Evolutionary conservation across 35 echinoderm and acorn worm genomes (phyloP).

Genomic region (Heliocidaris tuberculata): DNA sequence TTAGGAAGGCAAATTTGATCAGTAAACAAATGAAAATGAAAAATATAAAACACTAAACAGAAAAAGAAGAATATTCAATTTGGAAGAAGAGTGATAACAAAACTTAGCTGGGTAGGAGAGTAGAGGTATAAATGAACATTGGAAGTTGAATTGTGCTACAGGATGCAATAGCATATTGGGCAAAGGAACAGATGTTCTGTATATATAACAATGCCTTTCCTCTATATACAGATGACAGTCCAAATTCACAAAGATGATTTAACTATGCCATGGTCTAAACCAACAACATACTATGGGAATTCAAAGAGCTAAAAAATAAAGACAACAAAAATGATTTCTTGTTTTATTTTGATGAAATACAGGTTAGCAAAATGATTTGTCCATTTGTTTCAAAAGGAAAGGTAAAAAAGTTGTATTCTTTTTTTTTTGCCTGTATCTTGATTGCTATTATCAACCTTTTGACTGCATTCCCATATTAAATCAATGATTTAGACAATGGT

Average conservation of each 20-base stretch:
- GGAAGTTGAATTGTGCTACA: neutral
- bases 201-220: too few relatives aligned
- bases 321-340: too few relatives aligned
- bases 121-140: neutral
- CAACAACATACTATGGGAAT: neutral
- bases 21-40: neutral
- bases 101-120: neutral
- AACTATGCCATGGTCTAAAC: neutral
- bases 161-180: neutral
- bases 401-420: too few relatives aligned
- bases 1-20: neutral
- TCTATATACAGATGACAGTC: neutral
- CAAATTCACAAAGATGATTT: neutral
- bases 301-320: too few relatives aligned
- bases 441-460: too few relatives aligned
- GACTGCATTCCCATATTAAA: too few relatives aligned
- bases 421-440: too few relatives aligned
- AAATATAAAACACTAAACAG: neutral
- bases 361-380: too few relatives aligned
- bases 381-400: too few relatives aligned
- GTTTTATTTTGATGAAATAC: too few relatives aligned
- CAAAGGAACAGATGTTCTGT: neutral
- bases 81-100: neutral
- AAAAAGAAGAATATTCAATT: neutral
- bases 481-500: neutral